A percentile compares a stretch with the other conserved stretches of the same genome.
Evolutionary conservation across 2,888 invertebrate genomes (phyloP).

Genomic region (Ormyrus thymus): DNA sequence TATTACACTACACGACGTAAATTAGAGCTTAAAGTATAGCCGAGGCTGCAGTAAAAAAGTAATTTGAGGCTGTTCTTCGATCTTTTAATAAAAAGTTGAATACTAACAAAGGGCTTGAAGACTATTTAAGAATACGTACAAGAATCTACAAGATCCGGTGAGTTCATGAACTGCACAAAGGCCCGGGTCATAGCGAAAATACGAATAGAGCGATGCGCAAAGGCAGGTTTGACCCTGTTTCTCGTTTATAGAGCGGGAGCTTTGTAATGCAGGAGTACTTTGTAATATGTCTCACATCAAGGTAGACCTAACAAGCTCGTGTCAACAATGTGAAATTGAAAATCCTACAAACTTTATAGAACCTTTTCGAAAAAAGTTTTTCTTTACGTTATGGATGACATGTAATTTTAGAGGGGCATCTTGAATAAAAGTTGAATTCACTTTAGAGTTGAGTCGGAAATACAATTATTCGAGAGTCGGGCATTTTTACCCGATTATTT

Average conservation of each 20-base stretch:
- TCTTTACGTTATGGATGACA: no score
- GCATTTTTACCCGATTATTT: not conserved
- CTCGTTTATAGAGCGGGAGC: not conserved
- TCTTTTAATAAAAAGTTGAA: no score
- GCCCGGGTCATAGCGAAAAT: slow-evolving; percentile 7
- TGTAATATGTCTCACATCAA: slow-evolving; percentile 25
- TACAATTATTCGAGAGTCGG: no score
- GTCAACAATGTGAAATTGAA: slow-evolving; percentile 2
- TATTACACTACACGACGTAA: no score
- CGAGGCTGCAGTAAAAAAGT: no score
- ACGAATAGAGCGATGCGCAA: slow-evolving; percentile 24
- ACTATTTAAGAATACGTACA: no score
- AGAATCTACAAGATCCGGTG: not conserved
- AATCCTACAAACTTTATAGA: not conserved
- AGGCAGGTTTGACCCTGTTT: slow-evolving; percentile 29
- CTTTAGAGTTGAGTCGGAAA: no score
- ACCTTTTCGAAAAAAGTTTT: no score
- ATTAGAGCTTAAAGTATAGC: no score
- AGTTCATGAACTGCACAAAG: slow-evolving; percentile 22
- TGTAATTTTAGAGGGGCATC: not conserved
- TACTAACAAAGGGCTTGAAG: no score
- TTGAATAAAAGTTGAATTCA: no score
- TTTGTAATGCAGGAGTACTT: slow-evolving; percentile 8
- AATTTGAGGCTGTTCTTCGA: no score
- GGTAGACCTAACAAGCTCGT: slow-evolving; percentile 16